Evolutionary conservation across 2,888 invertebrate genomes (phyloP).

Genomic region (Apamea epomidion): DNA sequence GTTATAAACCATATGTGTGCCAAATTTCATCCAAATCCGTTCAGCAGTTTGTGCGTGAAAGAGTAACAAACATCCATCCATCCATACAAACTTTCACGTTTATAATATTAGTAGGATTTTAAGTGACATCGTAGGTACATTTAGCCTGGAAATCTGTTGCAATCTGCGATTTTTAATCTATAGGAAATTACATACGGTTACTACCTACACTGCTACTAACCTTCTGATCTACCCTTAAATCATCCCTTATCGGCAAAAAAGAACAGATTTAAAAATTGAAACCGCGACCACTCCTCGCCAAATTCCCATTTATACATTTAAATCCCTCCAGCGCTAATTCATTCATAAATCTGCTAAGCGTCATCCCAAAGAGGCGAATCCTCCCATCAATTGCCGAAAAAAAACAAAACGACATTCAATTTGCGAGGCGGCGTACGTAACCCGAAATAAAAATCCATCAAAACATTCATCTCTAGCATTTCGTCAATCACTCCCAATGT

Average conservation of each 20-base stretch:
- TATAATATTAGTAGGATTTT: too few relatives aligned
- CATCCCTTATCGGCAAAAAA: not conserved
- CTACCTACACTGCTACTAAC: not conserved
- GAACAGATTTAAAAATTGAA: not conserved
- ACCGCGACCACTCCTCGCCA: constrained; percentile 1
- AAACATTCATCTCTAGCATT: constrained; percentile 71
- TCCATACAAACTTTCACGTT: too few relatives aligned
- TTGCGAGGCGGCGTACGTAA: constrained; percentile 55
- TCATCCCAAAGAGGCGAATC: constrained; percentile 53
- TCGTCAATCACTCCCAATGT: constrained; percentile 74
- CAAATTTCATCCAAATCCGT: too few relatives aligned
- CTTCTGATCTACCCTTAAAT: not conserved
- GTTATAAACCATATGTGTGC: too few relatives aligned
- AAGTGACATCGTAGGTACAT: not conserved
- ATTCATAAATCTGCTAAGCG: constrained; percentile 59
- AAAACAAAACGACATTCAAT: constrained; percentile 65
- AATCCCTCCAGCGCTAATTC: constrained; percentile 49
- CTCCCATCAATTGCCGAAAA: constrained; percentile 53
- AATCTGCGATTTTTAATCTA: too few relatives aligned
- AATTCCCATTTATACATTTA: constrained; percentile 22
- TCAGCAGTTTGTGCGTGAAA: too few relatives aligned
- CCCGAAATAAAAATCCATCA: constrained; percentile 66
- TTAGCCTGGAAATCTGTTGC: not conserved
- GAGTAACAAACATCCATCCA: too few relatives aligned
- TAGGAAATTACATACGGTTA: not conserved